Percentiles rank a stretch among this genome's conserved stretches.
Evolutionary conservation across 1,140 invertebrate species (phyloP).

Genomic region (Macrobrachium rosenbergii): DNA sequence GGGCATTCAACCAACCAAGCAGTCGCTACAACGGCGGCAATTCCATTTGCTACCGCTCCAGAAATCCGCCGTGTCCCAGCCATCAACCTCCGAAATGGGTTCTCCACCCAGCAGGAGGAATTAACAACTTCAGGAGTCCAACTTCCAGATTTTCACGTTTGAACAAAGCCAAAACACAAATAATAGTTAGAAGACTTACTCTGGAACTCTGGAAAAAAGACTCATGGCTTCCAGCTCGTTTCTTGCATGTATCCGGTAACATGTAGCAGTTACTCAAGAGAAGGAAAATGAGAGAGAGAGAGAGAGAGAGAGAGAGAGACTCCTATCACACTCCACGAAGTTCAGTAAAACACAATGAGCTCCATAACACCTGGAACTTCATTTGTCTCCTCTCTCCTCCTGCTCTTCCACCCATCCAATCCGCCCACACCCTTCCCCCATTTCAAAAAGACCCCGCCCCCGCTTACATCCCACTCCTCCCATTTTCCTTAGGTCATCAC

Average conservation of each 20-base stretch:
- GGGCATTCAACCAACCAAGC: conserved; percentile 18
- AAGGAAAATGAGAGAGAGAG: too few species aligned
- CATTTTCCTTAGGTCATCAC: neutral
- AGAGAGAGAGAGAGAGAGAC: neutral
- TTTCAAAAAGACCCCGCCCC: neutral
- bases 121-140: too few species aligned
- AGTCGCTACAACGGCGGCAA: neutral
- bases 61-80: too few species aligned
- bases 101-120: too few species aligned
- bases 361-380: neutral
- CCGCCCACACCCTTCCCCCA: neutral
- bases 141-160: too few species aligned
- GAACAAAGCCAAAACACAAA: too few species aligned
- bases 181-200: too few species aligned
- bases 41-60: too few species aligned
- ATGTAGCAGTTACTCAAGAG: too few species aligned
- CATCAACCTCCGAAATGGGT: conserved; percentile 1
- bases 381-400: neutral
- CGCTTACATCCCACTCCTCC: neutral
- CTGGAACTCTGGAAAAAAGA: too few species aligned
- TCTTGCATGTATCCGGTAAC: too few species aligned
- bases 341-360: conserved; percentile 21
- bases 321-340: conserved; percentile 28
- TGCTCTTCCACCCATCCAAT: neutral
- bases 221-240: too few species aligned